Evolutionary conservation across 2,888 invertebrate species (phyloP), one percentile per base, ranked within the genome.

Genomic region (Pyralis farinalis): DNA sequence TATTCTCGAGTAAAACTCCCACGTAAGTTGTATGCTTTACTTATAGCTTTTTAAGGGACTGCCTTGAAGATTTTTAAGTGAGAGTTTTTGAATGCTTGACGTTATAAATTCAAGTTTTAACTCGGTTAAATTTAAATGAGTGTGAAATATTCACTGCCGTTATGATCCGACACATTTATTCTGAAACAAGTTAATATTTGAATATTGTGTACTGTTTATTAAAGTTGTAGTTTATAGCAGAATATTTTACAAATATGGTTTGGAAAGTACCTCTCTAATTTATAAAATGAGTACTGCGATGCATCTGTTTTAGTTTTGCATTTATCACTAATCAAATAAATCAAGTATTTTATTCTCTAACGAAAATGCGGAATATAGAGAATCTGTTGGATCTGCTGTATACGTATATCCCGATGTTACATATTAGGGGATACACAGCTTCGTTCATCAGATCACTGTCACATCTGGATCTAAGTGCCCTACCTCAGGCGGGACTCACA

Each of bases 1-100:
- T 74, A 79, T 74, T 61, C 56, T 51, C 53, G 47, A 71, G 58
- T 51, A 53, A 55, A 55, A 71, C 80, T 61, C 85, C 80, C 62
- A 79, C 82, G 49, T 53, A 53, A 57, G 64, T 67, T 66, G 69
- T 65, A 57, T 48, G 42, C 40, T 51, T 51, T 49, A n/a, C n/a
- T n/a, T n/a, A 51, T 46, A 44, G 34, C 36, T 35, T 27, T 51
- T 51, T 47, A 44, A 47, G 47, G 44, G 39, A 51, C 51, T 47
- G 39, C 39, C 33, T 22, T 38, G 41, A 44, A 44, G 31, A 44
- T 44, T 51, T 45, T 51, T 46, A 47, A 51, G 34, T 47, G 35
- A 36, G 43, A 41, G 30, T 22, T 37, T 42, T 37, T 22, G 25
- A 21, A 45, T 40, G 4, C 16, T 16, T 16, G 16, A 16, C 16